These are phyloP conservation scores for Drosophila monieri DNA, from an alignment of 2,888 invertebrate species.

Conservation along the genomic window DNA sequence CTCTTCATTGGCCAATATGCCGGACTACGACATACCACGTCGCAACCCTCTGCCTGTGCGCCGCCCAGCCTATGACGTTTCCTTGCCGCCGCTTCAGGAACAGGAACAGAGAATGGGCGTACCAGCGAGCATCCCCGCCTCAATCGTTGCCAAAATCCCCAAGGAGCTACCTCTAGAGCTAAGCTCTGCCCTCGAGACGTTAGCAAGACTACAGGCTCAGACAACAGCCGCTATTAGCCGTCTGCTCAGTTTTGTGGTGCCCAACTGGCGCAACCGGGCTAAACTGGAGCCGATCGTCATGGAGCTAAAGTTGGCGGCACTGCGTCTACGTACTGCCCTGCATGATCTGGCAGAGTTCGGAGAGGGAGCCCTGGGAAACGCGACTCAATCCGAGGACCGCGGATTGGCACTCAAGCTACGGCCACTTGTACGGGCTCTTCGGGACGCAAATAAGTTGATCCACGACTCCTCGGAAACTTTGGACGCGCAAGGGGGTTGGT, in stretches of 20 bases:
- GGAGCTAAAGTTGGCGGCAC: constrained; percentile 93
- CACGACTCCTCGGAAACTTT: constrained; percentile 90
- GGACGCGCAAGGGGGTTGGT: constrained; percentile 92
- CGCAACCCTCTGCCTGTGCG: constrained; percentile 83
- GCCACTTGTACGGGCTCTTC: constrained; percentile 91
- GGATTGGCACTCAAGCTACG: constrained; percentile 90
- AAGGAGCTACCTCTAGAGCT: constrained; percentile 90
- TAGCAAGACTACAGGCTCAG: constrained; percentile 91
- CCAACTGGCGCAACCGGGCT: constrained; percentile 92
- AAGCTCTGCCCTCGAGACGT: constrained; percentile 90
- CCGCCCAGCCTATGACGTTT: constrained; percentile 86
- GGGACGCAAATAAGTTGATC: constrained; percentile 91
- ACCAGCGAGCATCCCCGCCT: background rate
- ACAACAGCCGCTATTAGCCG: constrained; percentile 92
- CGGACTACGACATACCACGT: constrained; percentile 89
- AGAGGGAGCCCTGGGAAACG: constrained; percentile 94
- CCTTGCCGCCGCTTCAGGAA: constrained; percentile 83
- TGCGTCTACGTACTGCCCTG: constrained; percentile 90
- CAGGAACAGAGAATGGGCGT: constrained; percentile 59
- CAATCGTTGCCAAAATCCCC: constrained; percentile 39
- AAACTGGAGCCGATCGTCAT: constrained; percentile 91
- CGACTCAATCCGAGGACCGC: constrained; percentile 92
- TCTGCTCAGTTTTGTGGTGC: constrained; percentile 90
- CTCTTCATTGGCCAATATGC: constrained; percentile 86
- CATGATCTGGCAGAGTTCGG: constrained; percentile 95